Base-by-base conservation (phyloP, 2,888 invertebrate genomes). In the Phymatocera aterrima region DNA sequence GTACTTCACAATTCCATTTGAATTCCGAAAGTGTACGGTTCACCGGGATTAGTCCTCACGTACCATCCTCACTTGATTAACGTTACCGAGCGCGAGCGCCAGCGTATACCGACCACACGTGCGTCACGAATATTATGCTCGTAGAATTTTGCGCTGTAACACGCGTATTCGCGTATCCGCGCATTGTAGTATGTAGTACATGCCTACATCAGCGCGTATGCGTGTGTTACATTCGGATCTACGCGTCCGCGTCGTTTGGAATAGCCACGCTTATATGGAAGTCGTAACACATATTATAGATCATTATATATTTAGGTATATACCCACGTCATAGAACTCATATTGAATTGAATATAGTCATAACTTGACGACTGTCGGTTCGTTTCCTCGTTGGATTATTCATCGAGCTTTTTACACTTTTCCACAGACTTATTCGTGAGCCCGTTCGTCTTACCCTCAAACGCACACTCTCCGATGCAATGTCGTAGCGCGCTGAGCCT, bases 51-150 rank as follows among this genome's bases (percentile, higher is more conserved):
- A 68, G 46, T 28, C 12, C 18, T 43, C 68, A 68, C 68, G 46
- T 68, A 46, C 46, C 28, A 0, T 68, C 46, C 43, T 68, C 46
- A 24, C 15, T 68, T 43, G 46, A 68, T 68, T 68, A 68, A 46
- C 28, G 21, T 21, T 68, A 68, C 68, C 46, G 46, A 46, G 21
- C 24, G n/a, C 21, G n/a, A 68, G n/a, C 68, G 43, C 24, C 43
- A 24, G 43, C 15, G 28, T 8, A 10, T 8, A 31, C 28, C 21
- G 15, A 4, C 54, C 3, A 34, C 34, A 37, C 21, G 18, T 34
- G 6, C 24, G 40, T 28, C 24, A 28, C 24, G n/a, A 46, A 68
- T n/a, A n/a, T 28, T 28, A 68, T n/a, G 2, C 15, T 21, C 28
- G 3, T 40, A 40, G 28, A 28, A 10, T 28, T 57, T 57, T 28